Evolutionary conservation across 2,888 invertebrate genomes (phyloP).

Genomic region (Pheosia tremula): DNA sequence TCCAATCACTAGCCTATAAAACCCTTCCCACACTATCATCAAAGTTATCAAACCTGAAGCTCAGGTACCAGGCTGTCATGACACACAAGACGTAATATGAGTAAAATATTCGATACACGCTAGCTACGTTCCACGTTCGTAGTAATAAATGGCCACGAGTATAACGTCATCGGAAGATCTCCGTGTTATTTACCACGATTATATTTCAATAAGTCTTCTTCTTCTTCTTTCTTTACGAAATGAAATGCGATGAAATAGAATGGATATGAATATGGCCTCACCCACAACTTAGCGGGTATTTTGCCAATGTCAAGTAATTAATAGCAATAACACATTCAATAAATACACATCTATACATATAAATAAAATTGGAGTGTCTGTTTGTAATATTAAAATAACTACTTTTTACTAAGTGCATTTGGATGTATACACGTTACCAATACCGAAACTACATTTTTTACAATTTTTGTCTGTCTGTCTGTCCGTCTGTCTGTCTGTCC

Average conservation of each 20-base stretch:
- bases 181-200: constrained; percentile 6
- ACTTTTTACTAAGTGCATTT: no score
- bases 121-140: constrained; percentile 43
- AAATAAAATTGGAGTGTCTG: no score
- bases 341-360: no score
- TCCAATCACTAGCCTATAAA: neutral
- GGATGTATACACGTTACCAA: no score
- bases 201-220: constrained; percentile 1
- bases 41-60: neutral
- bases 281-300: no score
- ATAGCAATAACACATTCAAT: neutral
- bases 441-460: no score
- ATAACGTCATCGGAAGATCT: constrained; percentile 27
- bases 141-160: constrained; percentile 38
- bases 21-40: neutral
- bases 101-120: constrained; percentile 34
- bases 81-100: constrained; percentile 34
- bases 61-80: constrained; percentile 5
- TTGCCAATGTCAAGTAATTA: neutral
- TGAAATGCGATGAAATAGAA: no score
- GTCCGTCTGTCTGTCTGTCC: no score
- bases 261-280: no score
- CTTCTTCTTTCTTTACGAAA: neutral
- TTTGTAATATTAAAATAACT: no score
- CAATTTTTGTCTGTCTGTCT: no score